Base-by-base conservation (phyloP, 2,113 vertebrate species). In the Leptobrachium ailaonicum region DNA sequence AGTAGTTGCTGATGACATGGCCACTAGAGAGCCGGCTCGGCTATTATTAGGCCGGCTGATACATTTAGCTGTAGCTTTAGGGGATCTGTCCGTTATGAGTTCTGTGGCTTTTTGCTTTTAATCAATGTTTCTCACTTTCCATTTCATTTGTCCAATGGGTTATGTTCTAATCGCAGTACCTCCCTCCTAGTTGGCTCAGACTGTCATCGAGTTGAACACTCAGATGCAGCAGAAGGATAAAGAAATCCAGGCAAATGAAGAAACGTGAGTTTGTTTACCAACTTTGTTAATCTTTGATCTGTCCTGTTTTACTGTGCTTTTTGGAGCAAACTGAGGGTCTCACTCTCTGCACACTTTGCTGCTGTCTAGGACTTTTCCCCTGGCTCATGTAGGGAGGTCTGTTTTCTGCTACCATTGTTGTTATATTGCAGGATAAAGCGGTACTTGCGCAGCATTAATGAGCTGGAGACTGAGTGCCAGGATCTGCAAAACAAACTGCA, bases 141-240 rank as follows among this genome's bases (percentile, higher is more conserved):
- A 32, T 32, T 32, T 32, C 20, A 32, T 32, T 32, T 14, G 6
- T 40, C 64, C 7, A 9, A 1, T 14, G 45, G 32, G 45, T 68
- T 66, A 70, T 74, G 60, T 68, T 13, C 73, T 20, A 80, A 10
- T 79, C 11, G 14, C 45, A 83, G 66, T 89, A 43, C 71, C 53
- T 73, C 84, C 77, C 11, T 77, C 0, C 83, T n/a, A 99, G 98
- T 82, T 99, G 84, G 98, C 98, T 41, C 97, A 98, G 85, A 91
- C 88, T 77, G 97, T 99, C 76, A 99, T 99, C 45, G 96, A 99
- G 82, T 91, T 99, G 78, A 99, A 98, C 84, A 97, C 95, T 88
- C 96, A 94, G 89, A 97, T 99, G 87, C 96, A 98, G 71, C 94
- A 94, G 87, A 99, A 99, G 76, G 98, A 99, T 90, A 92, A 90